Conservation (phyloP, 2,888 invertebrate species). For the Dicranocentrus wangi region DNA sequence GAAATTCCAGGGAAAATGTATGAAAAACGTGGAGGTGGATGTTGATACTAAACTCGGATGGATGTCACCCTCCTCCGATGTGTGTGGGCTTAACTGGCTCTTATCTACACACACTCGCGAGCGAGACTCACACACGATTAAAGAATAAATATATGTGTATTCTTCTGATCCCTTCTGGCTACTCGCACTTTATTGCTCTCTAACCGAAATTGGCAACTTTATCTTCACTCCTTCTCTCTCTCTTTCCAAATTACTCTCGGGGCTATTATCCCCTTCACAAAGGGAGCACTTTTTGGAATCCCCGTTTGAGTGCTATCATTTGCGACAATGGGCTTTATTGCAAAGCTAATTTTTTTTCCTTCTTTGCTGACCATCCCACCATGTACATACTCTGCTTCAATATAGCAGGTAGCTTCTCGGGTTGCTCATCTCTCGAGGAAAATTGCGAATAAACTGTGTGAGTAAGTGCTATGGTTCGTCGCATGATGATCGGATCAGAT, state of each 20-base stretch:
- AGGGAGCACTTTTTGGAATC: too few species aligned
- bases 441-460: not conserved
- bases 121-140: constrained; percentile 9
- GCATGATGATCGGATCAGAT: not conserved
- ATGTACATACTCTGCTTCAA: too few species aligned
- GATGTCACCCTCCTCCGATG: too few species aligned
- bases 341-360: not conserved
- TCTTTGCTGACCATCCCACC: not conserved
- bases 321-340: not conserved
- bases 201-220: not conserved
- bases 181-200: not conserved
- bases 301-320: too few species aligned
- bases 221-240: not conserved
- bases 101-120: constrained; percentile 1
- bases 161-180: constrained; percentile 15
- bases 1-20: not conserved
- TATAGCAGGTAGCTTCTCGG: too few species aligned
- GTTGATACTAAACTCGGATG: too few species aligned
- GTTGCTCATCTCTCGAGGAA: too few species aligned
- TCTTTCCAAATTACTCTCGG: not conserved
- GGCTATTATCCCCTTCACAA: too few species aligned
- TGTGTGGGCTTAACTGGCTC: not conserved
- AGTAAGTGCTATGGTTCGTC: not conserved
- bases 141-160: not conserved
- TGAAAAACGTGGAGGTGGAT: too few species aligned